Evolutionary conservation across 2,888 invertebrate species (phyloP).

Genomic region (Girardia tigrina): DNA sequence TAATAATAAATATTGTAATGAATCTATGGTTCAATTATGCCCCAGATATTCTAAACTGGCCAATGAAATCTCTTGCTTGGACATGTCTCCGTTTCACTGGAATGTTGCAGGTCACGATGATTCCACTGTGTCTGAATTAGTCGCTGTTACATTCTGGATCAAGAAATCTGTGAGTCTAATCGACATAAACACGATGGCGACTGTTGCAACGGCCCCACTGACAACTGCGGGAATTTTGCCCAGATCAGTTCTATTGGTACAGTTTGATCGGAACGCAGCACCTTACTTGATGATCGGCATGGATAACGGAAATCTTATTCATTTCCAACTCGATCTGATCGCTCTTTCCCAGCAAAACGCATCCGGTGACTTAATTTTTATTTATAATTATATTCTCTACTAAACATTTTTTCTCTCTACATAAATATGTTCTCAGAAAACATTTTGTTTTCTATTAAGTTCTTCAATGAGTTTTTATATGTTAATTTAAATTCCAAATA

Average conservation of each 20-base stretch:
- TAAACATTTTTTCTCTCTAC: no score
- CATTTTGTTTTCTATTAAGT: no score
- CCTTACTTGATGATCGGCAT: slow-evolving; percentile 60
- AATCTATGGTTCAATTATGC: no score
- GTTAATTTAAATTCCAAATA: no score
- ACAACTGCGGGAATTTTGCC: slow-evolving; percentile 74
- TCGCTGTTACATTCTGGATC: slow-evolving; percentile 86
- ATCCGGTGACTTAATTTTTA: neutral
- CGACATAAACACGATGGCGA: neutral
- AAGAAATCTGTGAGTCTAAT: slow-evolving; percentile 53
- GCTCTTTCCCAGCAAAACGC: neutral
- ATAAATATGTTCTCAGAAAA: no score
- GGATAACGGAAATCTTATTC: slow-evolving; percentile 93
- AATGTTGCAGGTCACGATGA: neutral
- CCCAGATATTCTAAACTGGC: neutral
- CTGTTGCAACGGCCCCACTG: slow-evolving; percentile 58
- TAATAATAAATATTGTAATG: no score
- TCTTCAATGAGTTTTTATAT: no score
- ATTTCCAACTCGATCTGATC: slow-evolving; percentile 64
- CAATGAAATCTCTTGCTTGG: neutral
- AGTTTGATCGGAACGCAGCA: slow-evolving; percentile 65
- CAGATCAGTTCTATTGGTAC: slow-evolving; percentile 79
- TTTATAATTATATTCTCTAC: no score
- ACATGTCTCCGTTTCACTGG: slow-evolving; percentile 16
- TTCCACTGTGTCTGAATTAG: slow-evolving; percentile 39